Percentiles rank a stretch among this genome's conserved stretches.
phyloP scores from a whole-genome alignment of 1,140 invertebrate species.

The Halesus radiatus region DNA sequence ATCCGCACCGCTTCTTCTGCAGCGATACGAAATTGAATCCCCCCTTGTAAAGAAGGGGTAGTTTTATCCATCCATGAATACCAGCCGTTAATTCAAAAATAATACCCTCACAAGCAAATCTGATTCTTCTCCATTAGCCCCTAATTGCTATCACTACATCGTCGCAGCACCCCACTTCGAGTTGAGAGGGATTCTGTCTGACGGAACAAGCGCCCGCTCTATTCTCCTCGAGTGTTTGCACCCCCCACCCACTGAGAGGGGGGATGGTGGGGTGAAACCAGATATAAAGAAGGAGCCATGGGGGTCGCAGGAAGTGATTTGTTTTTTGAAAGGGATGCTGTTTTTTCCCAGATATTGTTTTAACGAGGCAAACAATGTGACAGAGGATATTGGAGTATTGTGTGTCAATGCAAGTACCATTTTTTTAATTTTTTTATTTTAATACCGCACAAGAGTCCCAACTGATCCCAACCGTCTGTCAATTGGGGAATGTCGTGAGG shows the following conservation, averaged over 20 bases:
- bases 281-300: neutral
- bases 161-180: neutral
- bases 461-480: too few species aligned
- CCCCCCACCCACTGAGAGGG: neutral
- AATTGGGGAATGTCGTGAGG: too few species aligned
- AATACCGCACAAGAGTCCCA: too few species aligned
- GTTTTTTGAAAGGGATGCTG: neutral
- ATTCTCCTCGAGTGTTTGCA: neutral
- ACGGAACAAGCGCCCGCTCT: too few species aligned
- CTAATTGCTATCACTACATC: slow-evolving; percentile 10
- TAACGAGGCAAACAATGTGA: too few species aligned
- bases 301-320: slow-evolving; percentile 6
- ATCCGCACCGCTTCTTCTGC: too few species aligned
- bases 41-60: too few species aligned
- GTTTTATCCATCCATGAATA: neutral
- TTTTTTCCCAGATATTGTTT: slow-evolving; percentile 1
- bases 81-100: slow-evolving; percentile 1
- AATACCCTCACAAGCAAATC: slow-evolving; percentile 4
- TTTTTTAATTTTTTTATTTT: too few species aligned
- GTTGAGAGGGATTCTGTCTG: too few species aligned
- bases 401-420: too few species aligned
- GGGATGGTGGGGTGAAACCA: neutral
- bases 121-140: neutral
- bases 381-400: too few species aligned
- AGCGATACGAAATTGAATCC: too few species aligned